Evolutionary conservation across 2,888 invertebrate species (phyloP).

Genomic region (Dyspetes luteomarginatus): DNA sequence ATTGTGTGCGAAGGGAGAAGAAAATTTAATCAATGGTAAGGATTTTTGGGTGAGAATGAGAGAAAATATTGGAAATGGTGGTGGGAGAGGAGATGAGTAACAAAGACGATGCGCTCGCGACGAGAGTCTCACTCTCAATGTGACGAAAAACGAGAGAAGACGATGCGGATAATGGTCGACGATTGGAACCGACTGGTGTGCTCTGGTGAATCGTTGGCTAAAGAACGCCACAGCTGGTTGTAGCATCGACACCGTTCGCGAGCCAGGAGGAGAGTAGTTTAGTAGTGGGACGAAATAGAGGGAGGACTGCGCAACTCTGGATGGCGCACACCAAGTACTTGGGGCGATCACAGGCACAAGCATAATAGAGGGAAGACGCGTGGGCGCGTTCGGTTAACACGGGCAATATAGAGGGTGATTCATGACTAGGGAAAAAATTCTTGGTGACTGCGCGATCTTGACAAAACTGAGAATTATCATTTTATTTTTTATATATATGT

Average conservation of each 20-base stretch:
- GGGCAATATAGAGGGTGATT: constrained; percentile 3
- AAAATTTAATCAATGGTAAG: constrained; percentile 15
- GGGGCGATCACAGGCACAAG: constrained; percentile 21
- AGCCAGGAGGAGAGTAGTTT: constrained; percentile 3
- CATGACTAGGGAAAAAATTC: background rate
- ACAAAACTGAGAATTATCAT: too few relatives aligned
- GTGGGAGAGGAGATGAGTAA: constrained; percentile 16
- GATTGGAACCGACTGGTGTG: constrained; percentile 35
- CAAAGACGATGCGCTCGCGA: constrained; percentile 31
- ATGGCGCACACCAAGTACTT: constrained; percentile 17
- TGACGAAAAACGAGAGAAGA: constrained; percentile 12
- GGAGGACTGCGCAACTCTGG: constrained; percentile 39
- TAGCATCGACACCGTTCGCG: constrained; percentile 20
- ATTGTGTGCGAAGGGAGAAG: background rate
- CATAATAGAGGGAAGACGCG: constrained; percentile 45
- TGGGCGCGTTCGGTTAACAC: constrained; percentile 51
- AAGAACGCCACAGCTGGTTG: constrained; percentile 44
- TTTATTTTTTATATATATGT: too few relatives aligned
- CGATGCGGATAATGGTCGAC: constrained; percentile 8
- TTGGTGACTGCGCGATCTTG: too few relatives aligned
- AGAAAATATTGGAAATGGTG: constrained; percentile 8
- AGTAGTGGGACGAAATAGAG: constrained; percentile 12
- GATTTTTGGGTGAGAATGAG: constrained; percentile 4
- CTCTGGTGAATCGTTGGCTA: constrained; percentile 33
- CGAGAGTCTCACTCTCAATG: constrained; percentile 54